phyloP scores from a whole-genome alignment of 2,888 invertebrate genomes.

The Hirtodrosophila cameraria region DNA sequence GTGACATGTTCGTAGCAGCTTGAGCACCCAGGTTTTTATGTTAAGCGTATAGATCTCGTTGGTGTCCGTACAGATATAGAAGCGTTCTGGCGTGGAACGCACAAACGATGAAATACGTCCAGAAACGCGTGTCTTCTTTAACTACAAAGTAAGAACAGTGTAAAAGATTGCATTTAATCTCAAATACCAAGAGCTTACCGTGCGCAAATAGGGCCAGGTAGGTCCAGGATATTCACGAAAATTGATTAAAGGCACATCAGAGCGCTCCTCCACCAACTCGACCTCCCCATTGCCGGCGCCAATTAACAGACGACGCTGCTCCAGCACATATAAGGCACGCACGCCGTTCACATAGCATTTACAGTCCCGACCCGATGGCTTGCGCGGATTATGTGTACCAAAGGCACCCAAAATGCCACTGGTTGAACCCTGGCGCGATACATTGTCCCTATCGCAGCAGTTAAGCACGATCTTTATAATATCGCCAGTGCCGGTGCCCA shows the following conservation, averaged over 20 bases:
- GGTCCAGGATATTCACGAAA: constrained; percentile 84
- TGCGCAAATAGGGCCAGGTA: constrained; percentile 86
- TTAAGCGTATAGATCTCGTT: constrained; percentile 93
- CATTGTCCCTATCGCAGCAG: constrained; percentile 83
- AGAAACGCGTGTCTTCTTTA: constrained; percentile 86
- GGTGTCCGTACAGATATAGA: constrained; percentile 90
- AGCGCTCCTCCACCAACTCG: constrained; percentile 88
- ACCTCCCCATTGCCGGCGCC: constrained; percentile 94
- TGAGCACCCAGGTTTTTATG: constrained; percentile 87
- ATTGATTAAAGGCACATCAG: constrained; percentile 71
- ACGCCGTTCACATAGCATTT: constrained; percentile 85
- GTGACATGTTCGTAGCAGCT: constrained; percentile 92
- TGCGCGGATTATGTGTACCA: constrained; percentile 83
- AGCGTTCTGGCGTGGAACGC: constrained; percentile 85
- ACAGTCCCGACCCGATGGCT: constrained; percentile 83
- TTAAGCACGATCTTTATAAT: constrained; percentile 83
- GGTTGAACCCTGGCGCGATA: constrained; percentile 59
- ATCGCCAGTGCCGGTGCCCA: constrained; percentile 93
- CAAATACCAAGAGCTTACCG: constrained; percentile 78
- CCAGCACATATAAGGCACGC: constrained; percentile 87
- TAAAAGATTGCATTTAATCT: not conserved
- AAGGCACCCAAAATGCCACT: constrained; percentile 86
- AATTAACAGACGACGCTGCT: constrained; percentile 88
- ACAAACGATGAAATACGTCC: constrained; percentile 91
- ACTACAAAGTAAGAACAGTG: constrained; percentile 79